Evolutionary conservation across 2,888 invertebrate genomes (phyloP), one percentile per base, ranked within the genome.

Genomic region (Trachelus stipa): DNA sequence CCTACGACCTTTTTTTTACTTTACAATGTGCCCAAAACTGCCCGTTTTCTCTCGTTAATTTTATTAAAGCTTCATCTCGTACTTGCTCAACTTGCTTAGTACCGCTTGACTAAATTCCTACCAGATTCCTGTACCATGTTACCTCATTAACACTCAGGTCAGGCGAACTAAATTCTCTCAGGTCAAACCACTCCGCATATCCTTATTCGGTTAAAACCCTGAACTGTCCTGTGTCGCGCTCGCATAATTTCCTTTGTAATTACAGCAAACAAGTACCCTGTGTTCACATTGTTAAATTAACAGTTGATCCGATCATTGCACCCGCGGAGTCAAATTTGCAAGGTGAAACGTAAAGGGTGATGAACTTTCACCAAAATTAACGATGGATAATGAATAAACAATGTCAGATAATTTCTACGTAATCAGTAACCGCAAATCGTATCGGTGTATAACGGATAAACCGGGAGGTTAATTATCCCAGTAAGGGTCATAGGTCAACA

Each of bases 221-320:
- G 81, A 83, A 84, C 87, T 85, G 86, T 88, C 85, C 85, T 79
- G 83, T 83, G 86, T 88, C 88, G 88, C 88, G 87, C 87, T 87
- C 84, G 87, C 86, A 87, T 88, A 89, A 89, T 89, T 89, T 89
- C 88, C 86, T 77, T 83, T 82, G 87, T 84, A 87, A 89, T 87
- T 85, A 85, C 83, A 79, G 81, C 81, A 84, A 88, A 89, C 88
- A 88, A 88, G 87, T 84, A 56, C 9, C 56, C 0, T 2, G 23
- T 23, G 56, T 56, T 56, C 9, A 56, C 56, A 23, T 56, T 56
- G 56, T 23, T 56, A 56, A 56, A 56, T 23, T 56, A 15, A 56
- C 56, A 1, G 56, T 0, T 56, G 56, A 23, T 56, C 56, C 0
- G 56, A 23, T 56, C 23, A 2, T 23, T 56, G 9, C 23, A 23